Percentiles rank a stretch among this genome's conserved stretches.
phyloP scores from a whole-genome alignment of 2,797 vertebrate genomes.

The Antrozous pallidus region DNA sequence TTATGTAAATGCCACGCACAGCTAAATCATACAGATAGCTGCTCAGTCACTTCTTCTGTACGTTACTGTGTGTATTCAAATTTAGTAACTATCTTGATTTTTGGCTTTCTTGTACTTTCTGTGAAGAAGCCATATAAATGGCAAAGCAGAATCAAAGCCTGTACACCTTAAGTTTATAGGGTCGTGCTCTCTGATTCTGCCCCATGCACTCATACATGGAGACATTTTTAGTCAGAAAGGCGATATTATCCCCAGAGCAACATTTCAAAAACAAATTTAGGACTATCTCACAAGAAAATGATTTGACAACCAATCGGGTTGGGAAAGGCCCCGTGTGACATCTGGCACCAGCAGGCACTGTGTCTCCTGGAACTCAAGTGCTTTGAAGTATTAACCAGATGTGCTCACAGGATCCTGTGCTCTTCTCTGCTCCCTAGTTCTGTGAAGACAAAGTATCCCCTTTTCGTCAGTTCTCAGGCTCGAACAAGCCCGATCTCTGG shows the following conservation, averaged over 20 bases:
- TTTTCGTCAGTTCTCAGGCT: neutral
- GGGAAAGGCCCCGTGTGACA: neutral
- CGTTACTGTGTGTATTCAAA: neutral
- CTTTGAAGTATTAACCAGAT: neutral
- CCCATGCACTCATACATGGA: neutral
- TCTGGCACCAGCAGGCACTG: neutral
- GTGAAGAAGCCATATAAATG: neutral
- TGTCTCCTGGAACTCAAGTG: neutral
- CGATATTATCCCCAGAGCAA: neutral
- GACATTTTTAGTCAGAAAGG: neutral
- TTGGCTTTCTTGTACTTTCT: neutral
- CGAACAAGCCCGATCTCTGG: neutral
- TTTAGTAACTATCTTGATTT: neutral
- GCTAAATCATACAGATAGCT: neutral
- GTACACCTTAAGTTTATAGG: neutral
- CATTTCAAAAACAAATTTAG: neutral
- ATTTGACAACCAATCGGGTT: neutral
- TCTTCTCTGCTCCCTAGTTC: neutral
- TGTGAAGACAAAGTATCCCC: neutral
- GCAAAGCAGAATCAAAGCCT: neutral
- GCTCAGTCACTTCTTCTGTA: neutral
- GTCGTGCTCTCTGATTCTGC: neutral
- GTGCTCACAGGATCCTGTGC: neutral
- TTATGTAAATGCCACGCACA: neutral
- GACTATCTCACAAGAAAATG: neutral